Conservation (phyloP, 2,113 vertebrate genomes). For the Glaucomys volans region DNA sequence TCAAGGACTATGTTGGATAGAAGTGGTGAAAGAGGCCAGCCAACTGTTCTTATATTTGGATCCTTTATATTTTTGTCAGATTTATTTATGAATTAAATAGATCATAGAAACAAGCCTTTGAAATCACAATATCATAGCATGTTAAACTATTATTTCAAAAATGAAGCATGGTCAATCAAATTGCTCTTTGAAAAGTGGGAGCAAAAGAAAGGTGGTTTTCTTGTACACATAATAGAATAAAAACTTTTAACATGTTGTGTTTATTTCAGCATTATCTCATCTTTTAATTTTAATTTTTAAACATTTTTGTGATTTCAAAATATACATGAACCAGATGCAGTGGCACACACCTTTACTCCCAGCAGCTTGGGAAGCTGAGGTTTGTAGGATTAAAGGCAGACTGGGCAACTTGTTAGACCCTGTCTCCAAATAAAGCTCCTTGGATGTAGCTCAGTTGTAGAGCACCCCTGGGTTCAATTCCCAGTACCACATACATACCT, state of each 20-base stretch:
- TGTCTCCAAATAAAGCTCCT: no score
- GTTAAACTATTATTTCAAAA: constrained; percentile 19
- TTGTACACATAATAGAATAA: background rate
- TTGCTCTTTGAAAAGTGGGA: background rate
- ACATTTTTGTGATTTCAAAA: constrained; percentile 38
- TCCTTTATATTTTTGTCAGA: constrained; percentile 11
- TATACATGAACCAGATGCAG: background rate
- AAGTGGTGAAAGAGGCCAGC: no score
- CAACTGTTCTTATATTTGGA: background rate
- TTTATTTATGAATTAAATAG: constrained; percentile 1
- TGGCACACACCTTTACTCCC: background rate
- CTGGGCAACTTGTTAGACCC: background rate
- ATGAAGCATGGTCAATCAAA: background rate
- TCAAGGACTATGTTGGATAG: no score
- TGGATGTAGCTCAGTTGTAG: no score
- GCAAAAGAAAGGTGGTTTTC: background rate
- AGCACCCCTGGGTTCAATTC: no score
- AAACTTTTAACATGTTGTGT: background rate
- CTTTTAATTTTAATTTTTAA: constrained; percentile 17
- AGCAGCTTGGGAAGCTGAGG: background rate
- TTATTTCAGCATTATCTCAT: constrained; percentile 14
- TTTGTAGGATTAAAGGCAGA: background rate
- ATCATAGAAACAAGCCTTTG: background rate
- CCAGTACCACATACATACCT: no score
- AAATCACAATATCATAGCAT: background rate